A percentile compares a stretch with the other conserved stretches of the same genome.
These are phyloP conservation scores for Odontophorus gujanensis DNA, from an alignment of 2,113 vertebrate genomes.

Conservation along the genomic window DNA sequence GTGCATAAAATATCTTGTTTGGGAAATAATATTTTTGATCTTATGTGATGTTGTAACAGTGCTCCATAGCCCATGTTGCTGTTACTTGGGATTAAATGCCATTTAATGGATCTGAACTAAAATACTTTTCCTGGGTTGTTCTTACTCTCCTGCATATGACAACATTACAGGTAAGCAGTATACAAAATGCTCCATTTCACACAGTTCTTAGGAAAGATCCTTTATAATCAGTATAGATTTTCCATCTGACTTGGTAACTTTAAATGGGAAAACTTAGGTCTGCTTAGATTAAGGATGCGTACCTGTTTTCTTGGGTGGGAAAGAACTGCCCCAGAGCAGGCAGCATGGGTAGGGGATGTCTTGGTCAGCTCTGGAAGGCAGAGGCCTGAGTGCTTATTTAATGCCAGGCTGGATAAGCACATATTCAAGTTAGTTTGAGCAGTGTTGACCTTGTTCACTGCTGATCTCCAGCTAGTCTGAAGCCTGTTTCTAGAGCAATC, in stretches of 20 bases:
- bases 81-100: neutral
- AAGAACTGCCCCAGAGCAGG: neutral
- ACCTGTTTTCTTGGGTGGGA: neutral
- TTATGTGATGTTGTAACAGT: accelerated
- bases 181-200: neutral
- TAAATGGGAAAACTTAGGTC: neutral
- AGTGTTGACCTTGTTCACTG: neutral
- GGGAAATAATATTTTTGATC: neutral
- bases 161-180: neutral
- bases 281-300: neutral
- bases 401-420: neutral
- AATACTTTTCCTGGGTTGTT: neutral
- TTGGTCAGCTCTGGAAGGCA: neutral
- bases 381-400: neutral
- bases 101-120: neutral
- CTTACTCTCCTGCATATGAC: neutral
- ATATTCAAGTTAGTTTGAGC: accelerated
- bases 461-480: neutral
- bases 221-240: neutral
- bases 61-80: neutral
- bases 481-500: neutral
- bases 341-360: neutral
- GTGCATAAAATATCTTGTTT: neutral
- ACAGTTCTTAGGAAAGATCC: neutral
- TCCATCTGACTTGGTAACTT: neutral